A percentile compares a stretch with the other conserved stretches of the same genome.
phyloP scores from a whole-genome alignment of 92 coral and sea anemone species.

The Blastomussa wellsi region DNA sequence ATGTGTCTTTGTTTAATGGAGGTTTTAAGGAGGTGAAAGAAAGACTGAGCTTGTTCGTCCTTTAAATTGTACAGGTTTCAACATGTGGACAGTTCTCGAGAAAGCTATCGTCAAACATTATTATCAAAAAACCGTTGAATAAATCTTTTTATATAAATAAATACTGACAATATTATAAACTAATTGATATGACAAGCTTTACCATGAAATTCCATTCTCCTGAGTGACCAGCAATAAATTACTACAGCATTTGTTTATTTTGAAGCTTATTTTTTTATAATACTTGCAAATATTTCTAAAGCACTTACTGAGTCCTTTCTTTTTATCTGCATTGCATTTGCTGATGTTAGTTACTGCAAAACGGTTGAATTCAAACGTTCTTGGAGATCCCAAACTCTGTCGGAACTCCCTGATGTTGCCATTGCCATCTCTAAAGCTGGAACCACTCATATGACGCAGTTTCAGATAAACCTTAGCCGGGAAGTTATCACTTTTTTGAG shows the following conservation, averaged over 20 bases:
- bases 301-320: conserved; percentile 5
- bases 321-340: neutral
- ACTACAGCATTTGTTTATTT: neutral
- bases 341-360: conserved; percentile 13
- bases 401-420: conserved; percentile 9
- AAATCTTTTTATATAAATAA: too few species aligned
- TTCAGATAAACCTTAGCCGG: conserved; percentile 14
- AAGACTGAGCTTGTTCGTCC: neutral
- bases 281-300: neutral
- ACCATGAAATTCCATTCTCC: too few species aligned
- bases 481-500: neutral
- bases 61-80: neutral
- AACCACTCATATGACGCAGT: conserved; percentile 5
- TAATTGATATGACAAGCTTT: too few species aligned
- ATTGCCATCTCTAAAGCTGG: conserved; percentile 16
- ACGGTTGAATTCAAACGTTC: conserved; percentile 30
- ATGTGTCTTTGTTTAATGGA: neutral
- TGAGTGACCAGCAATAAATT: too few species aligned
- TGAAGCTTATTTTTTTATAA: neutral
- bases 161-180: too few species aligned
- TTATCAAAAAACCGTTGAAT: too few species aligned
- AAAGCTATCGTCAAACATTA: too few species aligned
- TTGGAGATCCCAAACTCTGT: neutral
- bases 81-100: too few species aligned
- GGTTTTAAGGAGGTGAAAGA: neutral